Evolutionary conservation across 2,113 vertebrate genomes (phyloP).

Genomic region (Chaetodon auriga): DNA sequence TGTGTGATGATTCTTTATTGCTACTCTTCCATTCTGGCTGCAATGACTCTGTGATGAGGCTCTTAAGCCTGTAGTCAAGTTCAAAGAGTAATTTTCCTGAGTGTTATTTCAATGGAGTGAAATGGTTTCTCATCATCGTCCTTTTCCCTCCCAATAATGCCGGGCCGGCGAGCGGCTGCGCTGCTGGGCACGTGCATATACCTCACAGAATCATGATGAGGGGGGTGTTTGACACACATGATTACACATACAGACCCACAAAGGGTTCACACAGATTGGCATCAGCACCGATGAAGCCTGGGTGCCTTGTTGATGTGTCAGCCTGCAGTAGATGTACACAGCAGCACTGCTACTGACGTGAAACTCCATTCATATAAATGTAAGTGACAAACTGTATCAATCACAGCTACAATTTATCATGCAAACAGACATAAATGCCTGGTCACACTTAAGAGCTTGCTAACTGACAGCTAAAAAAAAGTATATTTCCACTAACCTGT

Average conservation of each 20-base stretch:
- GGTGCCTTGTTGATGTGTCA: slow-evolving; percentile 9
- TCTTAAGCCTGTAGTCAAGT: slow-evolving; percentile 73
- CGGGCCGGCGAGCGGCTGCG: slow-evolving; percentile 8
- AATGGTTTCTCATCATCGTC: slow-evolving; percentile 69
- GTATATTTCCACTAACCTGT: not conserved
- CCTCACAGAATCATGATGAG: slow-evolving; percentile 49
- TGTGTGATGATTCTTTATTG: slow-evolving; percentile 71
- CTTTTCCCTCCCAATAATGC: slow-evolving; percentile 57
- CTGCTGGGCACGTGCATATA: slow-evolving; percentile 34
- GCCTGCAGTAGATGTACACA: not conserved
- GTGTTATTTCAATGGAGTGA: slow-evolving; percentile 73
- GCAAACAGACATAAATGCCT: no score
- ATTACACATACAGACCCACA: slow-evolving; percentile 16
- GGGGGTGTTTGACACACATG: slow-evolving; percentile 43
- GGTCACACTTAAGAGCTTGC: no score
- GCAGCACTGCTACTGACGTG: not conserved
- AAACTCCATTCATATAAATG: not conserved
- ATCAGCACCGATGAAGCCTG: not conserved
- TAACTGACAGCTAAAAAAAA: no score
- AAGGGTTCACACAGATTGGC: slow-evolving; percentile 6
- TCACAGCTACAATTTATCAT: no score
- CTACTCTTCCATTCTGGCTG: slow-evolving; percentile 69
- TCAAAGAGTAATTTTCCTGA: slow-evolving; percentile 74
- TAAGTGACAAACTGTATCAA: no score
- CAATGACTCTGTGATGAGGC: slow-evolving; percentile 75